phyloP scores from a whole-genome alignment of 2,888 invertebrate genomes.

The Hecatera dysodea region DNA sequence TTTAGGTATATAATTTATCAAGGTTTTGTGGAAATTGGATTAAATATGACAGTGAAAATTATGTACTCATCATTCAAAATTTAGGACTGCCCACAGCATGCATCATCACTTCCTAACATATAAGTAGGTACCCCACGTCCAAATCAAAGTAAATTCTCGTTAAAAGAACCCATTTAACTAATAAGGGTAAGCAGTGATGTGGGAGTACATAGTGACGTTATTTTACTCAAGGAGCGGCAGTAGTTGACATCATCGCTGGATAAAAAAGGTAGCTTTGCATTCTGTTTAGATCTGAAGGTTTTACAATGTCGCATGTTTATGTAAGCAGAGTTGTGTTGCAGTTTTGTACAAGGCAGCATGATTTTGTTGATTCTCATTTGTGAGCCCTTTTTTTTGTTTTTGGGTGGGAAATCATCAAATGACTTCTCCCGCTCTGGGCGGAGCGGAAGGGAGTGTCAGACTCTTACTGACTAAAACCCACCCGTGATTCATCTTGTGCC shows the following conservation, averaged over 20 bases:
- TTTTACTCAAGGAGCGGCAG: constrained; percentile 71
- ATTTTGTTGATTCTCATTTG: no score
- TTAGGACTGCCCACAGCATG: not conserved
- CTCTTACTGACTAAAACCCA: no score
- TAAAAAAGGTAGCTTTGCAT: constrained; percentile 69
- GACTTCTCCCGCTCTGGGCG: no score
- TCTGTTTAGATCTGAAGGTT: constrained; percentile 32
- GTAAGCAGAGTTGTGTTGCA: not conserved
- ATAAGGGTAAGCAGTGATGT: constrained; percentile 74
- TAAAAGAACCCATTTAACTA: constrained; percentile 64
- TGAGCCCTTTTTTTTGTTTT: no score
- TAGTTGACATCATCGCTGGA: constrained; percentile 76
- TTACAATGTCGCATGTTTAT: constrained; percentile 5
- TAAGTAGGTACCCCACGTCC: constrained; percentile 16
- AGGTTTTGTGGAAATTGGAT: no score
- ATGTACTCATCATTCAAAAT: not conserved
- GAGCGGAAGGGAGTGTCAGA: no score
- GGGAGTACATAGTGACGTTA: constrained; percentile 64
- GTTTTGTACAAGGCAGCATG: constrained; percentile 2
- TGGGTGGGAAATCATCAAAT: no score
- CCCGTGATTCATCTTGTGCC: no score
- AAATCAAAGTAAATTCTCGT: constrained; percentile 44
- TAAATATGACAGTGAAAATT: no score
- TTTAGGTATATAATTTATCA: no score
- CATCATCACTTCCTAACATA: not conserved